Conservation (phyloP, 1,140 invertebrate species). For the Delia radicum region DNA sequence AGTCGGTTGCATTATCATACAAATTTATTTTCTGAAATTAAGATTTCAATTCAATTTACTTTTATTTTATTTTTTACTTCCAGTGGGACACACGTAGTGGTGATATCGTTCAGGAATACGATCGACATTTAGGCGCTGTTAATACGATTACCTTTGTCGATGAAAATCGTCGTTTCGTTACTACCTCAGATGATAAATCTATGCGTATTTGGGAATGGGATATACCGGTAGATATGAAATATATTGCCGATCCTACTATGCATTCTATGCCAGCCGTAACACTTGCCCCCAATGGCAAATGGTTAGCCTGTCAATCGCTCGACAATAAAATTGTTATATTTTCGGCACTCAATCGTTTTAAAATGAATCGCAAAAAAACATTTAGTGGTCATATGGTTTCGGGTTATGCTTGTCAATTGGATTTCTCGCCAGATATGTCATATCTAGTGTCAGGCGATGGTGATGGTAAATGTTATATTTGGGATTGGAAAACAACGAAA, state of each 20-base stretch:
- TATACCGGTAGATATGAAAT: conserved; percentile 99
- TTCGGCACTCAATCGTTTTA: conserved; percentile 94
- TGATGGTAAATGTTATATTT: conserved; percentile 97
- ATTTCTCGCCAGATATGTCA: conserved; percentile 99
- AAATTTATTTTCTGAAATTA: no score
- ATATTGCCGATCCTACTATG: conserved; percentile 99
- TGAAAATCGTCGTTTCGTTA: conserved; percentile 95
- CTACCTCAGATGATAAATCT: conserved; percentile 98
- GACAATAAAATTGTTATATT: conserved; percentile 99
- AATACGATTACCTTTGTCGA: conserved; percentile 99
- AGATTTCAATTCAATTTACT: no score
- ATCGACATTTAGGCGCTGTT: conserved; percentile 96
- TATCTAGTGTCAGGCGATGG: conserved; percentile 99
- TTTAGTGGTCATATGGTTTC: conserved; percentile 99
- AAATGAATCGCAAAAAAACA: conserved; percentile 96
- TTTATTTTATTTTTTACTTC: conserved; percentile 34
- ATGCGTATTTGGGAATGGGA: conserved; percentile 99
- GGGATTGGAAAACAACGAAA: conserved; percentile 99
- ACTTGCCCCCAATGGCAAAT: conserved; percentile 94
- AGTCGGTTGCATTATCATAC: no score
- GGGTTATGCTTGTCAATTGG: conserved; percentile 95
- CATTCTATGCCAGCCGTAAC: conserved; percentile 98
- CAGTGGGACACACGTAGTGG: conserved; percentile 95
- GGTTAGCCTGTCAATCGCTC: conserved; percentile 98
- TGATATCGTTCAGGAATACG: conserved; percentile 98